A percentile compares a stretch with the other conserved stretches of the same genome.
phyloP scores from a whole-genome alignment of 2,888 invertebrate genomes.

The Pharmacophagus antenor region DNA sequence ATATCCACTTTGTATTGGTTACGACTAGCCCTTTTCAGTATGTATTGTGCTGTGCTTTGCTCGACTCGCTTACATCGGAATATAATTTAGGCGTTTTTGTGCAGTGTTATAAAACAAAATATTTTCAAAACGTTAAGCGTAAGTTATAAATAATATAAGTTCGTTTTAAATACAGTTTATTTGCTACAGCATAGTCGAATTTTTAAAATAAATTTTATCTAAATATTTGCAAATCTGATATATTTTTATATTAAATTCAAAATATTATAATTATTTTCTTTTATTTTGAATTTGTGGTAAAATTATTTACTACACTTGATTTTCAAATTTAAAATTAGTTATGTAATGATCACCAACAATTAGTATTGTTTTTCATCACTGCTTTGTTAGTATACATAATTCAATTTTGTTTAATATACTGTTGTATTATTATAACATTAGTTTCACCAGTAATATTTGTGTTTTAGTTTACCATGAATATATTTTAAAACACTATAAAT shows the following conservation, averaged over 20 bases:
- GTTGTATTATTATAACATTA: neutral
- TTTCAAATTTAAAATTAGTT: neutral
- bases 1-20: slow-evolving; percentile 8
- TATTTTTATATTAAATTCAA: neutral
- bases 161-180: neutral
- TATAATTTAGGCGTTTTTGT: slow-evolving; percentile 15
- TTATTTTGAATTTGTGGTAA: neutral
- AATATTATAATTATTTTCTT: neutral
- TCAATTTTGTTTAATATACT: neutral
- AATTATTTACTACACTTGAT: neutral
- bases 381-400: neutral
- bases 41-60: slow-evolving; percentile 14
- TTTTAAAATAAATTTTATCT: neutral
- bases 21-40: slow-evolving; percentile 4
- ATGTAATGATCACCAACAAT: neutral
- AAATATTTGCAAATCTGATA: neutral
- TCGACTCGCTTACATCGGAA: slow-evolving; percentile 12
- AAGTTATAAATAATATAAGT: neutral
- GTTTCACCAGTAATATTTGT: too few species aligned
- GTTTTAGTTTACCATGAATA: too few species aligned
- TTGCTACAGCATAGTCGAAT: neutral
- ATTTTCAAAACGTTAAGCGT: neutral
- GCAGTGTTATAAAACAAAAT: slow-evolving; percentile 14
- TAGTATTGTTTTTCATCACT: neutral
- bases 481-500: neutral